Evolutionary conservation across 1,140 invertebrate genomes (phyloP).

Genomic region (Aphaenogaster floridana): DNA sequence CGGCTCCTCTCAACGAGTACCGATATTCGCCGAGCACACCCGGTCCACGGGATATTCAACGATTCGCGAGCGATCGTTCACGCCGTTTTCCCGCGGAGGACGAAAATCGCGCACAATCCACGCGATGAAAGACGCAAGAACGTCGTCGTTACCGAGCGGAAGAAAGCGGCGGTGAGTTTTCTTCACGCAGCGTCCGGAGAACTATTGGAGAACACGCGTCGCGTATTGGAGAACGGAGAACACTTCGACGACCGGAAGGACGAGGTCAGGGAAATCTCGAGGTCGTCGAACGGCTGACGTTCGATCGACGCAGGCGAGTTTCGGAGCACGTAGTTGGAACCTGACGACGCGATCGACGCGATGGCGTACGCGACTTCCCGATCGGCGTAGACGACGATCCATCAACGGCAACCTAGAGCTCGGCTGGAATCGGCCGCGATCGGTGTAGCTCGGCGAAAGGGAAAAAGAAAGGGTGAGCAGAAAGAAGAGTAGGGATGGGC

Average conservation of each 20-base stretch:
- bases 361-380: conserved; percentile 58
- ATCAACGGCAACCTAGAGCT: conserved; percentile 56
- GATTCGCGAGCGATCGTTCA: background rate
- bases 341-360: conserved; percentile 35
- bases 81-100: background rate
- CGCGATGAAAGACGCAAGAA: no score
- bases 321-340: background rate
- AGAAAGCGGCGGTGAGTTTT: conserved; percentile 12
- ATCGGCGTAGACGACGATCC: conserved; percentile 58
- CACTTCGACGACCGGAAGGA: background rate
- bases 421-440: conserved; percentile 41
- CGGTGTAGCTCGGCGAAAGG: conserved; percentile 61
- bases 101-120: background rate
- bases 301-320: background rate
- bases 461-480: conserved; percentile 54
- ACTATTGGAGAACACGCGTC: conserved; percentile 1
- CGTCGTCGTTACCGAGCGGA: conserved; percentile 15
- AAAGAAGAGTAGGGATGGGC: conserved; percentile 35
- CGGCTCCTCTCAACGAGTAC: conserved; percentile 28
- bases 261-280: conserved; percentile 1
- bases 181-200: background rate
- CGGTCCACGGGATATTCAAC: background rate
- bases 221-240: background rate
- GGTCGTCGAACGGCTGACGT: background rate
- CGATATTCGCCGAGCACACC: conserved; percentile 23